Conservation (phyloP, 2,113 vertebrate genomes). For the Chlamydotis undulata region DNA sequence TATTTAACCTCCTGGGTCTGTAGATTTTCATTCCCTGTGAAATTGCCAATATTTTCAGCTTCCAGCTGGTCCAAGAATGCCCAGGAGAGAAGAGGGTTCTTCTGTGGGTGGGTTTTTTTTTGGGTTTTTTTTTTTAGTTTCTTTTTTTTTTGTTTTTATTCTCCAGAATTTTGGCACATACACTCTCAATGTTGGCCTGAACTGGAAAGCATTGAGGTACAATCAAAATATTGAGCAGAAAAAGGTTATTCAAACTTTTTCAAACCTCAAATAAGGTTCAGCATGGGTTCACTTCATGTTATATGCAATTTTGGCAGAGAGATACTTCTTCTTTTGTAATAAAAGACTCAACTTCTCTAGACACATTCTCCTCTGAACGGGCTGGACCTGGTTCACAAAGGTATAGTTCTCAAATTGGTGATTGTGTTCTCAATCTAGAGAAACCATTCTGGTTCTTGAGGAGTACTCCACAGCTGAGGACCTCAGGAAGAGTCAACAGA, state of each 20-base stretch:
- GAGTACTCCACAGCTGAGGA: neutral
- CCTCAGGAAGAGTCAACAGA: neutral
- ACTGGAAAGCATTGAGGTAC: neutral
- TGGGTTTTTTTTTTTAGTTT: neutral
- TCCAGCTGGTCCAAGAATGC: constrained; percentile 35
- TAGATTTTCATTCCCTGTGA: neutral
- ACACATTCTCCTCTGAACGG: neutral
- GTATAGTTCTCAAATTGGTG: neutral
- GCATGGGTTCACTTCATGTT: neutral
- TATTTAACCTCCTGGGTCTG: neutral
- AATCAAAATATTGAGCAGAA: neutral
- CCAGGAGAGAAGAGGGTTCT: neutral
- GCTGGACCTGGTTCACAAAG: neutral
- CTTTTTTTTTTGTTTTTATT: neutral
- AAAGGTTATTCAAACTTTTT: neutral
- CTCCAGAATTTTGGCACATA: neutral
- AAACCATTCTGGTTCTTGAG: neutral
- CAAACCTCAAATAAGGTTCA: neutral
- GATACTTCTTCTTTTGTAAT: neutral
- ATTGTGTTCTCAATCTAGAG: neutral
- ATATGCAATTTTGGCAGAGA: neutral
- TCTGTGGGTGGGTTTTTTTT: neutral
- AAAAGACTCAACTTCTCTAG: neutral
- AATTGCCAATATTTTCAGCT: neutral
- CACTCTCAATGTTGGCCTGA: neutral